Percentiles rank a stretch among this genome's conserved stretches.
These are phyloP conservation scores for Meriones unguiculatus DNA, from an alignment of 2,113 vertebrate species.

Conservation along the genomic window DNA sequence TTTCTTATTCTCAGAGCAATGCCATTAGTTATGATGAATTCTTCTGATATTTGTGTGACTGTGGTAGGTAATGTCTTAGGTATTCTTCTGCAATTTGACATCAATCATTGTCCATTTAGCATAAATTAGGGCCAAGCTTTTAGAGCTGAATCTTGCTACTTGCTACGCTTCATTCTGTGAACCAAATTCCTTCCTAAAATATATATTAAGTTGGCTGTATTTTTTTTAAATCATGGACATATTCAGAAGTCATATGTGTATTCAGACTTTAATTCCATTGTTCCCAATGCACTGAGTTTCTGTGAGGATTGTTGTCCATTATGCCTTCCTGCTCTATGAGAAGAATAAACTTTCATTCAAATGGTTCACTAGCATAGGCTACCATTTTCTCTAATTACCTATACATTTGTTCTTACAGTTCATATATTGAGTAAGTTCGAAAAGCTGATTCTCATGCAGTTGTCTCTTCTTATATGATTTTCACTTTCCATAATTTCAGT, in stretches of 20 bases:
- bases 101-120: constrained; percentile 76
- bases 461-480: neutral
- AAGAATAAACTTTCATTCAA: neutral
- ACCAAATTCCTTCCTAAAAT: constrained; percentile 63
- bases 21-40: constrained; percentile 77
- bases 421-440: neutral
- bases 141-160: constrained; percentile 23
- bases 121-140: constrained; percentile 72
- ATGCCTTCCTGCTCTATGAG: neutral
- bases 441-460: neutral
- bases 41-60: constrained; percentile 59
- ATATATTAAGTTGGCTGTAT: constrained; percentile 12
- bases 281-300: neutral
- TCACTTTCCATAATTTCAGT: neutral
- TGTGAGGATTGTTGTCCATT: neutral
- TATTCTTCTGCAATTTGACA: constrained; percentile 56
- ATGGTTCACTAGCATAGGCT: neutral
- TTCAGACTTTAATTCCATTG: neutral
- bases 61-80: constrained; percentile 39
- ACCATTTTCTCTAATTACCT: neutral
- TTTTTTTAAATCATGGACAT: neutral
- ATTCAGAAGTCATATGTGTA: neutral
- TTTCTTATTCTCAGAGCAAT: constrained; percentile 36
- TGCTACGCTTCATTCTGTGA: constrained; percentile 23
- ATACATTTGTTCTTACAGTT: neutral